Percentiles rank a stretch among this genome's conserved stretches.
phyloP scores from a whole-genome alignment of 2,797 vertebrate genomes.

The Channa striata region DNA sequence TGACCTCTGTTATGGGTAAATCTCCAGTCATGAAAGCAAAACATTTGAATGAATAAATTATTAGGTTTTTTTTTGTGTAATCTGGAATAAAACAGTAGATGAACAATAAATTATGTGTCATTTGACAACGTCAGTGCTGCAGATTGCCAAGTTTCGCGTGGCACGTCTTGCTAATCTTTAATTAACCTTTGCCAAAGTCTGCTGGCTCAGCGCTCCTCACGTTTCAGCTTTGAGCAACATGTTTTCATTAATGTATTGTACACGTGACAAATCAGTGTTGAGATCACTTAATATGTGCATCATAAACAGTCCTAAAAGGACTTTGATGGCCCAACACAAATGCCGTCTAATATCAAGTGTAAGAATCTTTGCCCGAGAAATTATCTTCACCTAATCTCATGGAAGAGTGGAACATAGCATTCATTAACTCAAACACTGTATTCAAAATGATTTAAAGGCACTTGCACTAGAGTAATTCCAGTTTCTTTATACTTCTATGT shows the following conservation, averaged over 20 bases:
- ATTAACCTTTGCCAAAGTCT: constrained; percentile 43
- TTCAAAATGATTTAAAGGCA: no score
- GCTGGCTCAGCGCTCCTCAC: constrained; percentile 36
- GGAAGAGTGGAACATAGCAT: not conserved
- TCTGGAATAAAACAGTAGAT: constrained; percentile 32
- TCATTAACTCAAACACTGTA: not conserved
- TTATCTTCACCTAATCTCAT: no score
- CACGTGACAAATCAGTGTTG: constrained; percentile 38
- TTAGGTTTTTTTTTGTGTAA: not conserved
- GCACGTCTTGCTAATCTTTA: constrained; percentile 33
- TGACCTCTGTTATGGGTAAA: constrained; percentile 34
- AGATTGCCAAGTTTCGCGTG: constrained; percentile 25
- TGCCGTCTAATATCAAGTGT: not conserved
- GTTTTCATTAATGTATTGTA: constrained; percentile 26
- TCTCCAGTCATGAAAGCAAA: constrained; percentile 8
- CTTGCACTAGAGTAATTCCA: not conserved
- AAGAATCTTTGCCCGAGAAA: not conserved
- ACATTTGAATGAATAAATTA: constrained; percentile 20
- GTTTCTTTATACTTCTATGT: not conserved
- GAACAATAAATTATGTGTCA: constrained; percentile 13
- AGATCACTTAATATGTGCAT: constrained; percentile 25
- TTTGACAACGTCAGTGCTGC: not conserved
- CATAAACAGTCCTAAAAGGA: constrained; percentile 2
- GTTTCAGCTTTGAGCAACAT: constrained; percentile 49
- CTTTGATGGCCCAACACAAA: not conserved